A percentile compares a stretch with the other conserved stretches of the same genome.
These are phyloP conservation scores for Euthynnus affinis DNA, from an alignment of 2,797 vertebrate genomes.

Conservation along the genomic window DNA sequence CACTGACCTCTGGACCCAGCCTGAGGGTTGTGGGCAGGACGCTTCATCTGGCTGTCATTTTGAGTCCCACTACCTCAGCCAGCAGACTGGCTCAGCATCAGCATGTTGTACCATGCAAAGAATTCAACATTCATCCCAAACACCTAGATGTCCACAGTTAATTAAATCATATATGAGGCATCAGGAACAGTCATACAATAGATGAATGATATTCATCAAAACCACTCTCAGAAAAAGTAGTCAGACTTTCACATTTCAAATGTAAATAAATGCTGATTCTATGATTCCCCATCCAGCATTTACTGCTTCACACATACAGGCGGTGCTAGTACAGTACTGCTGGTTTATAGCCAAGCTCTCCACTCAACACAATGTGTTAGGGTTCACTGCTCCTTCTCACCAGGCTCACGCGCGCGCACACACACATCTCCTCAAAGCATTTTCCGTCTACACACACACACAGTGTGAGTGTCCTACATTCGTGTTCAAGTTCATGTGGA, in stretches of 20 bases:
- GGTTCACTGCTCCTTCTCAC: conserved; percentile 64
- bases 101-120: neutral
- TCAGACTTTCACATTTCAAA: neutral
- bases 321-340: conserved; percentile 32
- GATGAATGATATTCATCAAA: neutral
- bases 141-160: neutral
- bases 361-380: conserved; percentile 50
- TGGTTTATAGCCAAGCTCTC: conserved; percentile 53
- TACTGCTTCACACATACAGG: conserved; percentile 36
- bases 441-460: conserved; percentile 34
- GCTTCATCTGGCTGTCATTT: conserved; percentile 56
- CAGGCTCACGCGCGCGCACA: conserved; percentile 44
- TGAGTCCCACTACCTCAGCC: conserved; percentile 39
- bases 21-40: conserved; percentile 52
- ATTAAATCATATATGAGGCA: neutral
- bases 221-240: neutral
- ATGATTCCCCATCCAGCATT: neutral
- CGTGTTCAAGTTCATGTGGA: conserved; percentile 30
- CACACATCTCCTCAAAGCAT: conserved; percentile 43
- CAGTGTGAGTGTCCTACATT: conserved; percentile 52
- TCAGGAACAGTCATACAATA: neutral
- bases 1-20: conserved; percentile 77
- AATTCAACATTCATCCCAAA: conserved; percentile 4
- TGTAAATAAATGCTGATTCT: conserved; percentile 17
- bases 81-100: conserved; percentile 18